Conservation (phyloP, 2,797 vertebrate genomes). For the Mus caroli region DNA sequence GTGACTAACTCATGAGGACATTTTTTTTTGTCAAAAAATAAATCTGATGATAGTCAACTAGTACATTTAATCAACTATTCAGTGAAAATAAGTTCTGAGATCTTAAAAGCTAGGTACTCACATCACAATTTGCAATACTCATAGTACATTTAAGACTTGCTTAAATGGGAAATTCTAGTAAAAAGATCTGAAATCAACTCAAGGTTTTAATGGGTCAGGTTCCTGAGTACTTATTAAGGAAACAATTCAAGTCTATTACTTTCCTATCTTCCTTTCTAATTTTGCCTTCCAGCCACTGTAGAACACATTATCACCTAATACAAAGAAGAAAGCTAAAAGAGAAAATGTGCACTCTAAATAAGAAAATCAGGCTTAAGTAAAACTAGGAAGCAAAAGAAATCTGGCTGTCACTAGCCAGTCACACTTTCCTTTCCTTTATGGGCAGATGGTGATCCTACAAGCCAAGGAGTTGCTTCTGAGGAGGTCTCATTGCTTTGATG, state of each 20-base stretch:
- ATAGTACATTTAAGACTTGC: neutral
- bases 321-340: neutral
- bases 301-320: neutral
- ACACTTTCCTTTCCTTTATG: neutral
- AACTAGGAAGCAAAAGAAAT: neutral
- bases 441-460: neutral
- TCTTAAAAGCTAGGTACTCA: neutral
- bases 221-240: neutral
- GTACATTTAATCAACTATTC: neutral
- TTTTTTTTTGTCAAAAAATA: neutral
- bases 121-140: neutral
- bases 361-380: neutral
- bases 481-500: neutral
- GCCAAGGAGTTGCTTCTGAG: neutral
- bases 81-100: neutral
- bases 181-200: neutral
- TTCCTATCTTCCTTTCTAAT: neutral
- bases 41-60: neutral
- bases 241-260: neutral
- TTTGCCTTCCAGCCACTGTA: neutral
- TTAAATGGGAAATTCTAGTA: neutral
- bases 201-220: neutral
- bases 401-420: neutral
- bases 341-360: slow-evolving; percentile 2
- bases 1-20: neutral